A percentile compares a stretch with the other conserved stretches of the same genome.
Conservation (phyloP, 2,113 vertebrate species). For the Atractosteus spatula region DNA sequence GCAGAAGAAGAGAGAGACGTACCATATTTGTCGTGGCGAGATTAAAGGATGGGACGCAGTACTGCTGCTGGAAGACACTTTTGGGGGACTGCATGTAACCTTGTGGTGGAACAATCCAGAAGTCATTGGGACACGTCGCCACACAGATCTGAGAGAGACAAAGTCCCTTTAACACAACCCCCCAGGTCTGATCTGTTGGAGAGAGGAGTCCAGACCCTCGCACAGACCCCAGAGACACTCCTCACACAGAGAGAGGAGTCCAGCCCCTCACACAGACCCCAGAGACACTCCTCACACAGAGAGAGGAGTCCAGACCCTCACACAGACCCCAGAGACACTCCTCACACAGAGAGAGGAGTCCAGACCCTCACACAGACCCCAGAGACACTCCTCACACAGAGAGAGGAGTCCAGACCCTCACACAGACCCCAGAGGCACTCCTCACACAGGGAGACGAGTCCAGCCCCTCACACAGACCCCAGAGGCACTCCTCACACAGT, state of each 20-base stretch:
- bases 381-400: no score
- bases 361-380: not conserved
- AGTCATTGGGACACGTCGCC: slow-evolving; percentile 47
- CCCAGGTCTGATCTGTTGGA: no score
- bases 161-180: no score
- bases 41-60: slow-evolving; percentile 66
- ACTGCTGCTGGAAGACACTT: slow-evolving; percentile 28
- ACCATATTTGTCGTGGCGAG: slow-evolving; percentile 39
- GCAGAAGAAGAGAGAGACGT: slow-evolving; percentile 1
- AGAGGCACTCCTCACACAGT: not conserved
- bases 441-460: no score
- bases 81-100: fast-evolving
- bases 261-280: not conserved
- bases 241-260: no score
- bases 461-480: not conserved
- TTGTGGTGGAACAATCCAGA: not conserved
- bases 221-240: no score
- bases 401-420: no score
- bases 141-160: slow-evolving; percentile 71
- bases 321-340: slow-evolving; percentile 10
- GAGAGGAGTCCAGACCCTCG: no score
- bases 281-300: not conserved
- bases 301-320: slow-evolving; percentile 4
- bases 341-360: not conserved
- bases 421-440: not conserved